A percentile compares a stretch with the other conserved stretches of the same genome.
phyloP scores from a whole-genome alignment of 2,113 vertebrate genomes.

The Seriola dumerili region DNA sequence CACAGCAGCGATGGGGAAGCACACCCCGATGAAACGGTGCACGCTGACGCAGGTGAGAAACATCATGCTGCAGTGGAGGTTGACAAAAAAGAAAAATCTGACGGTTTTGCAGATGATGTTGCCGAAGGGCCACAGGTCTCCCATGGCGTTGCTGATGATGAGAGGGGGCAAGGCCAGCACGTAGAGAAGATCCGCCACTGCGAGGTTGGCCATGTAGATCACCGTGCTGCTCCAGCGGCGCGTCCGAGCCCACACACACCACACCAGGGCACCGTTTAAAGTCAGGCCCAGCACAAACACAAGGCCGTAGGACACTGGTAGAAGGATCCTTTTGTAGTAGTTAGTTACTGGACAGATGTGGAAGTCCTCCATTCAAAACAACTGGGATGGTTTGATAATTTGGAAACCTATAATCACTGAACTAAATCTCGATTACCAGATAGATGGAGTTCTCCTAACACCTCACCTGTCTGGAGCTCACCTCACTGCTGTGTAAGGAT shows the following conservation, averaged over 20 bases:
- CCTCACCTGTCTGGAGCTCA: conserved; percentile 1
- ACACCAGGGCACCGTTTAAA: conserved; percentile 69
- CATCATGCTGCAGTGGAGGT: conserved; percentile 78
- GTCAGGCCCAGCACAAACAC: conserved; percentile 74
- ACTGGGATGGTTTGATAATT: background rate
- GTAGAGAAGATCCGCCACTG: conserved; percentile 75
- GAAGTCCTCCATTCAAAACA: conserved; percentile 52
- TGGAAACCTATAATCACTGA: background rate
- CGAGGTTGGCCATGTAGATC: conserved; percentile 78
- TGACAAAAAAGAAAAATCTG: conserved; percentile 75
- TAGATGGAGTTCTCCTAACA: background rate
- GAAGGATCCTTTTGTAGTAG: conserved; percentile 70
- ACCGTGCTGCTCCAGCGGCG: conserved; percentile 68
- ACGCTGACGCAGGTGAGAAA: conserved; percentile 79
- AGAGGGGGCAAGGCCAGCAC: conserved; percentile 77
- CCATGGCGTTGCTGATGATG: conserved; percentile 67
- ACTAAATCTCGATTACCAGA: background rate
- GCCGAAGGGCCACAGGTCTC: conserved; percentile 73
- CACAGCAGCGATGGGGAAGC: conserved; percentile 69
- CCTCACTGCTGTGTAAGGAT: background rate
- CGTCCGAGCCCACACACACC: conserved; percentile 55
- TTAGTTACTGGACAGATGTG: conserved; percentile 62
- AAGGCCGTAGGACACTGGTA: conserved; percentile 72
- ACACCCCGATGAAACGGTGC: conserved; percentile 75
- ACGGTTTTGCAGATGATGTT: conserved; percentile 71